phyloP scores from a whole-genome alignment of 2,113 vertebrate species.

The Genyomyrus donnyi region DNA sequence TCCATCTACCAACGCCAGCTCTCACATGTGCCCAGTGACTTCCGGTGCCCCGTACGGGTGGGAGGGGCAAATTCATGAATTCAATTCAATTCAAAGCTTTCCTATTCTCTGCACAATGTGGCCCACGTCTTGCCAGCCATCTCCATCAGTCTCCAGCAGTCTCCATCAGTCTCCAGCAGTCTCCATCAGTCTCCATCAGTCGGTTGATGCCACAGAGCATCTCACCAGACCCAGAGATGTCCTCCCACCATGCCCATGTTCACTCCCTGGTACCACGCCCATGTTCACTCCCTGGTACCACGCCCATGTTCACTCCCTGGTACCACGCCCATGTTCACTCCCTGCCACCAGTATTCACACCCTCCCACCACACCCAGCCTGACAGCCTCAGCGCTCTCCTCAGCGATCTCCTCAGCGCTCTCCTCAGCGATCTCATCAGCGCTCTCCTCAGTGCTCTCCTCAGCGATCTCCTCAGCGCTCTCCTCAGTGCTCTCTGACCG shows the following conservation, averaged over 20 bases:
- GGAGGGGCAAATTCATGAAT: not conserved
- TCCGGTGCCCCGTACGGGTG: not conserved
- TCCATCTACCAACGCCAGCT: not conserved
- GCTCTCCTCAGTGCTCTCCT: not conserved
- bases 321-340: not conserved
- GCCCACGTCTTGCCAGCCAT: not conserved
- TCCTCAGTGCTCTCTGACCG: not conserved
- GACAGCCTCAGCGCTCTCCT: not conserved
- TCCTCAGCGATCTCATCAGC: not conserved
- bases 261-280: not conserved
- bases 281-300: not conserved
- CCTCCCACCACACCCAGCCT: not conserved
- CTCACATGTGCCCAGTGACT: not conserved
- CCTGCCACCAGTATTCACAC: not conserved
- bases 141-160: not conserved
- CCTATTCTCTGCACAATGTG: not conserved
- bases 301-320: not conserved
- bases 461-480: no score
- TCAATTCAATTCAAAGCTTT: not conserved
- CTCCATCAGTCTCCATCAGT: not conserved
- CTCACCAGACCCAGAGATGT: not conserved
- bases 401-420: no score
- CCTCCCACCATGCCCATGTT: not conserved
- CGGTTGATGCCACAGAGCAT: not conserved
- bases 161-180: not conserved